Conservation (phyloP, 2,888 invertebrate genomes). For the Arrhopalites spinosus region DNA sequence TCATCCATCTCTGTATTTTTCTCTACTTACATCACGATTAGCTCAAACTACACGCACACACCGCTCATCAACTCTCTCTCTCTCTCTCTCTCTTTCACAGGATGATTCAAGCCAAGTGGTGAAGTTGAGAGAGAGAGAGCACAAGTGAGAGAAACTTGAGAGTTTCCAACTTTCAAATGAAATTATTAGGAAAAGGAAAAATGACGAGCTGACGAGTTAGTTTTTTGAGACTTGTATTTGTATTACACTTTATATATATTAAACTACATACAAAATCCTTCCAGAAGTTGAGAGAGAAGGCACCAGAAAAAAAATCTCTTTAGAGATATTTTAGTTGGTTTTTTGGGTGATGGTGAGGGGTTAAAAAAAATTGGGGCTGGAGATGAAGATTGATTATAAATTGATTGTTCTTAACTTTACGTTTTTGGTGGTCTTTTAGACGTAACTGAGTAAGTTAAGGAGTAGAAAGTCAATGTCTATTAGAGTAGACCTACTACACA, state of each 20-base stretch:
- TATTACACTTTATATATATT: too few species aligned
- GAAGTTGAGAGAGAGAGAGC: too few species aligned
- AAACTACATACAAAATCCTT: background rate
- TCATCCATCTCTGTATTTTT: conserved; percentile 1
- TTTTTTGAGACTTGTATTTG: background rate
- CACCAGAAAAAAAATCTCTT: too few species aligned
- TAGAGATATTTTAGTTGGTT: too few species aligned
- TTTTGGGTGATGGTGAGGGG: too few species aligned
- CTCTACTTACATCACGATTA: background rate
- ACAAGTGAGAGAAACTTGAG: too few species aligned
- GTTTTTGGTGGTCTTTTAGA: too few species aligned
- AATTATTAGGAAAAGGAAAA: conserved; percentile 13
- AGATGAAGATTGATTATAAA: conserved; percentile 20
- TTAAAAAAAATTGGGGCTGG: background rate
- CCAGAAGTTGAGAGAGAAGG: too few species aligned
- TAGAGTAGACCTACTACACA: too few species aligned
- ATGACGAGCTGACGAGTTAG: background rate
- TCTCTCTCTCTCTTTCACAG: too few species aligned
- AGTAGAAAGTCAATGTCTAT: too few species aligned
- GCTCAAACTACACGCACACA: background rate
- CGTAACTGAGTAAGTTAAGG: background rate
- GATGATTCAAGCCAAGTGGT: background rate
- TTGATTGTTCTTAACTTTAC: conserved; percentile 8
- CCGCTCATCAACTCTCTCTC: background rate
- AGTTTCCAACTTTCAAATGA: conserved; percentile 16